A percentile compares a stretch with the other conserved stretches of the same genome.
Evolutionary conservation across 2,888 invertebrate genomes (phyloP).

Genomic region (Agrochola macilenta): DNA sequence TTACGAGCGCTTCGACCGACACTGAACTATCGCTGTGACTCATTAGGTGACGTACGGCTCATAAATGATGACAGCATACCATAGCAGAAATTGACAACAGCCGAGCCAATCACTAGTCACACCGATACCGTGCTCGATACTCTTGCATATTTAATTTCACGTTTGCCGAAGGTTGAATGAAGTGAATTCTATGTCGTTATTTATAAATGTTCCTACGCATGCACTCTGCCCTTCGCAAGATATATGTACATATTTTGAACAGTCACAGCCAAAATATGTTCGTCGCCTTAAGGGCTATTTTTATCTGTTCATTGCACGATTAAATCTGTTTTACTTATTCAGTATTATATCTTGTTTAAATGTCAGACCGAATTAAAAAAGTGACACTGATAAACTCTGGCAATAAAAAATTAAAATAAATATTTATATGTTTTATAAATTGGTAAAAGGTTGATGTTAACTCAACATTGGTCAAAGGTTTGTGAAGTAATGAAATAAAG

Average conservation of each 20-base stretch:
- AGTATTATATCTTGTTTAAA: neutral
- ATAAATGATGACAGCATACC: slow-evolving; percentile 65
- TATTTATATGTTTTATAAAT: too few relatives aligned
- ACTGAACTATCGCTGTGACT: slow-evolving; percentile 74
- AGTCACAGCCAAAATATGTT: neutral
- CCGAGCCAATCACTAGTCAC: slow-evolving; percentile 52
- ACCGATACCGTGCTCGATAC: slow-evolving; percentile 30
- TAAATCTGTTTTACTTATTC: neutral
- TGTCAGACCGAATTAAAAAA: neutral
- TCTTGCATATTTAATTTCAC: slow-evolving; percentile 59
- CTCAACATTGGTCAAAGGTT: neutral
- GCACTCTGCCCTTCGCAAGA: neutral
- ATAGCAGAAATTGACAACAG: slow-evolving; percentile 54
- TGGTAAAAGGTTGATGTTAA: neutral
- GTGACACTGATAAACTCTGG: neutral
- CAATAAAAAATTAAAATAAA: neutral
- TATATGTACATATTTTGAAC: neutral
- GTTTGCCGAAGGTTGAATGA: slow-evolving; percentile 28
- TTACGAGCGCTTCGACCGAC: slow-evolving; percentile 65
- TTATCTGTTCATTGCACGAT: neutral
- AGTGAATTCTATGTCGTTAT: slow-evolving; percentile 25
- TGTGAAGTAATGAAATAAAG: neutral
- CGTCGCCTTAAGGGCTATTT: neutral
- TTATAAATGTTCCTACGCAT: slow-evolving; percentile 12
- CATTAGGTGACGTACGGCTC: slow-evolving; percentile 75